Percentiles rank a stretch among this genome's conserved stretches.
Evolutionary conservation across 2,113 vertebrate species (phyloP).

Genomic region (Tenrec ecaudatus): DNA sequence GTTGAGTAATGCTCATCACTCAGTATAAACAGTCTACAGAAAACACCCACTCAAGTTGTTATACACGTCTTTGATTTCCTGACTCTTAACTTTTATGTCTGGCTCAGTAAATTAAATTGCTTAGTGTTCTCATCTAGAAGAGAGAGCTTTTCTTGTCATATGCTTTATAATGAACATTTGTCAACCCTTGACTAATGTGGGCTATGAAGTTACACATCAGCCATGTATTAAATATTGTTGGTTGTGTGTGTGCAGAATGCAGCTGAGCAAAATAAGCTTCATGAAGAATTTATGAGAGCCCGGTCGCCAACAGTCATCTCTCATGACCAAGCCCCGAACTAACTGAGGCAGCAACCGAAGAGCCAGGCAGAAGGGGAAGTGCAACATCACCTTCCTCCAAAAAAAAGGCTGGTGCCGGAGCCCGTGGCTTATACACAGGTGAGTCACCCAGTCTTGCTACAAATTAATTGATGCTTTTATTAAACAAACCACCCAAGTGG

Average conservation of each 20-base stretch:
- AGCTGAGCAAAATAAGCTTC: background rate
- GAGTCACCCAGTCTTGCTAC: no score
- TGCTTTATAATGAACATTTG: conserved; percentile 60
- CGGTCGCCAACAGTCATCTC: background rate
- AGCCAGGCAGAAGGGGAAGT: background rate
- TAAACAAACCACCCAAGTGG: no score
- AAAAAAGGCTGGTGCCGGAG: background rate
- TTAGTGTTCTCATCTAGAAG: conserved; percentile 23
- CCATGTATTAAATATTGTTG: conserved; percentile 15
- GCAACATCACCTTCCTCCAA: background rate
- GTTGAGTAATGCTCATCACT: conserved; percentile 64
- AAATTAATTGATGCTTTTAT: no score
- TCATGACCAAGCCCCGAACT: background rate
- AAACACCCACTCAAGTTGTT: conserved; percentile 71
- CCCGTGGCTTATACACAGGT: no score
- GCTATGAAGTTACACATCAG: conserved; percentile 46
- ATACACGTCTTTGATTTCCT: conserved; percentile 69
- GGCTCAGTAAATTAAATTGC: conserved; percentile 43
- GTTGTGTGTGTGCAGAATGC: background rate
- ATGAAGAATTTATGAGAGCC: background rate
- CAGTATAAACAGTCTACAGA: conserved; percentile 62
- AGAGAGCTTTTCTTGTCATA: conserved; percentile 65
- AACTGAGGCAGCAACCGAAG: conserved; percentile 36
- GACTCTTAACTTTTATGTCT: conserved; percentile 33
- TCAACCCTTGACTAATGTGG: conserved; percentile 38